A percentile compares a stretch with the other conserved stretches of the same genome.
Conservation (phyloP, 2,888 invertebrate genomes). For the Ethmia dodecea region DNA sequence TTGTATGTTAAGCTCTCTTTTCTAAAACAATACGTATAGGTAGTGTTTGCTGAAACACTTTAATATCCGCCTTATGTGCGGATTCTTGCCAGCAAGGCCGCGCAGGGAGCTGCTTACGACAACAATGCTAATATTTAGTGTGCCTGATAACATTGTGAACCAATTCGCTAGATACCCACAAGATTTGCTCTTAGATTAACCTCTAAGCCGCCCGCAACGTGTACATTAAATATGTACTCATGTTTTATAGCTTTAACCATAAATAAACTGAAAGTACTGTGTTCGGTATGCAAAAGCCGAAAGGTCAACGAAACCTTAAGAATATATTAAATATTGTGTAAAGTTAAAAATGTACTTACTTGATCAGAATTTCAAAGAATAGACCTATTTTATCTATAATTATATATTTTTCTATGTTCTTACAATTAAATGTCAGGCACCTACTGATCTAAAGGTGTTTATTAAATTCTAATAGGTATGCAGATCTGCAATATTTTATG, state of each 20-base stretch:
- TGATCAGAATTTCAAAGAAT: too few species aligned
- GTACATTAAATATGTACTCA: constrained; percentile 35
- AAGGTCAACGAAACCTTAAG: too few species aligned
- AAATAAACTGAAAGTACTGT: constrained; percentile 28
- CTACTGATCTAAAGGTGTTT: too few species aligned
- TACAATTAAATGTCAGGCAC: too few species aligned
- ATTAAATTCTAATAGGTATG: too few species aligned
- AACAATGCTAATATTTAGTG: constrained; percentile 63
- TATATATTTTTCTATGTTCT: too few species aligned
- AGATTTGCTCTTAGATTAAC: constrained; percentile 72
- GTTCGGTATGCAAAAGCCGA: too few species aligned
- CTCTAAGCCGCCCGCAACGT: constrained; percentile 52
- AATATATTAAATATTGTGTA: too few species aligned
- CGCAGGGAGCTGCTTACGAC: constrained; percentile 52
- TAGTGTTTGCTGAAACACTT: constrained; percentile 38
- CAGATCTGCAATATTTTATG: too few species aligned
- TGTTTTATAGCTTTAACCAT: constrained; percentile 34
- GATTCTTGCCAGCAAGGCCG: constrained; percentile 54
- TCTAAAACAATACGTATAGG: constrained; percentile 35
- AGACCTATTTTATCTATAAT: too few species aligned
- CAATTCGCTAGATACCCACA: constrained; percentile 64
- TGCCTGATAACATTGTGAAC: constrained; percentile 69
- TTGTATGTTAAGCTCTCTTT: too few species aligned
- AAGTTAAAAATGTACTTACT: too few species aligned
- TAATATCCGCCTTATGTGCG: constrained; percentile 50